phyloP scores from a whole-genome alignment of 2,797 vertebrate species.

The Cephalopachus bancanus region DNA sequence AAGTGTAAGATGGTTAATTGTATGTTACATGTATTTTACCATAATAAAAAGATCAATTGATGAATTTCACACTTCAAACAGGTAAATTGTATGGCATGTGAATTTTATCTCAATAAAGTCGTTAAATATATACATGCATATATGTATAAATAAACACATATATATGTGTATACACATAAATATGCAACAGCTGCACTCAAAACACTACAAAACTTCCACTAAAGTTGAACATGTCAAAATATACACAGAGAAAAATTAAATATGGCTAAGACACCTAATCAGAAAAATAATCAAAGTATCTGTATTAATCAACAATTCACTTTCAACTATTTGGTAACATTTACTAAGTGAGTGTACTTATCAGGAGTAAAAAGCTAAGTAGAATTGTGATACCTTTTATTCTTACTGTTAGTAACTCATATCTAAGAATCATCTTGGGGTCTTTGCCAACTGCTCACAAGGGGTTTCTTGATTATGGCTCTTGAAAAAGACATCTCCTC shows the following conservation, averaged over 20 bases:
- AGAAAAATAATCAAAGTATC: background rate
- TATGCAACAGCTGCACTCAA: background rate
- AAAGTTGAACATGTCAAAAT: background rate
- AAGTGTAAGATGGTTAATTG: background rate
- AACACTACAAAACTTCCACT: background rate
- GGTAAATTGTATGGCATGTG: background rate
- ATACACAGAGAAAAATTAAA: too few species aligned
- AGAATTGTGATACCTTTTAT: background rate
- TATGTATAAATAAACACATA: too few species aligned
- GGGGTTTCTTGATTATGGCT: too few species aligned
- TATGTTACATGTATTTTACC: background rate
- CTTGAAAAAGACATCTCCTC: background rate
- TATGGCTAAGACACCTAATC: background rate
- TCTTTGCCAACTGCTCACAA: background rate
- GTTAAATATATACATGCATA: background rate
- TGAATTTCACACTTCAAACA: background rate
- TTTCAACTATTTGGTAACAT: background rate
- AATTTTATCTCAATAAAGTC: background rate
- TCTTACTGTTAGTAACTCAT: background rate
- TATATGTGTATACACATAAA: background rate
- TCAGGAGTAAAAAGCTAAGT: background rate
- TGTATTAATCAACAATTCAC: background rate
- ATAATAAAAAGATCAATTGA: background rate
- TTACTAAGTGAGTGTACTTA: background rate
- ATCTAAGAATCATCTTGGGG: background rate